phyloP scores from a whole-genome alignment of 2,113 vertebrate genomes.

The Cranoglanis bouderius region DNA sequence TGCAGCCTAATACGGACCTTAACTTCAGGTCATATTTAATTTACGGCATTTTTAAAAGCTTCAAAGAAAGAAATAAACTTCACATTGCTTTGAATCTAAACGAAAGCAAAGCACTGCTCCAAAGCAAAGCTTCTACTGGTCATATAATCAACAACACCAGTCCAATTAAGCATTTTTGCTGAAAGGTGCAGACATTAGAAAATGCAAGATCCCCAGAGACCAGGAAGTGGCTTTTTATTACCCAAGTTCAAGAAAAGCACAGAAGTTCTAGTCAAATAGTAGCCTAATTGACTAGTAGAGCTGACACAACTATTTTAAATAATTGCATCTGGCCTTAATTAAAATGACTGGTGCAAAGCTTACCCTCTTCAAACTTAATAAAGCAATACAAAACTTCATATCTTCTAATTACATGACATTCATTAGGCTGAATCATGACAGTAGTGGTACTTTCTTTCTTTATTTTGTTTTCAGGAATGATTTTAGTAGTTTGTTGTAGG shows the following conservation, averaged over 20 bases:
- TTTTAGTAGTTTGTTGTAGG: constrained; percentile 23
- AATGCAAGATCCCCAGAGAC: constrained; percentile 34
- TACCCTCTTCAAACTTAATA: constrained; percentile 57
- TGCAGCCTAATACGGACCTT: neutral
- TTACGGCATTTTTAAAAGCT: neutral
- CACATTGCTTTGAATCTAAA: neutral
- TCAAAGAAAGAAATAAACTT: neutral
- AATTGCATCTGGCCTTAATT: constrained; percentile 60
- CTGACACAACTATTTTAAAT: constrained; percentile 57
- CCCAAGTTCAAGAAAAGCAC: constrained; percentile 46
- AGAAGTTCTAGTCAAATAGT: constrained; percentile 52
- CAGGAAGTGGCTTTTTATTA: constrained; percentile 48
- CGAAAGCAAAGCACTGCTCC: neutral
- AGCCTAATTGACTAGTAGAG: constrained; percentile 60
- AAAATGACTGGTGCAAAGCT: constrained; percentile 56
- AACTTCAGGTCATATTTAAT: neutral
- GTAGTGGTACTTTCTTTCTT: constrained; percentile 38
- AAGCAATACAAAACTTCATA: constrained; percentile 50
- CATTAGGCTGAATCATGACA: constrained; percentile 53
- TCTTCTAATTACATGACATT: constrained; percentile 56
- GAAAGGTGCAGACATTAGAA: constrained; percentile 48
- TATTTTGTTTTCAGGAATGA: constrained; percentile 1
- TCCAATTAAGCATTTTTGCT: constrained; percentile 42
- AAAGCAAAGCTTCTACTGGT: neutral
- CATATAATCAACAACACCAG: constrained; percentile 29